A percentile compares a stretch with the other conserved stretches of the same genome.
Conservation (phyloP, 2,113 vertebrate genomes). For the Onychostruthus taczanowskii region DNA sequence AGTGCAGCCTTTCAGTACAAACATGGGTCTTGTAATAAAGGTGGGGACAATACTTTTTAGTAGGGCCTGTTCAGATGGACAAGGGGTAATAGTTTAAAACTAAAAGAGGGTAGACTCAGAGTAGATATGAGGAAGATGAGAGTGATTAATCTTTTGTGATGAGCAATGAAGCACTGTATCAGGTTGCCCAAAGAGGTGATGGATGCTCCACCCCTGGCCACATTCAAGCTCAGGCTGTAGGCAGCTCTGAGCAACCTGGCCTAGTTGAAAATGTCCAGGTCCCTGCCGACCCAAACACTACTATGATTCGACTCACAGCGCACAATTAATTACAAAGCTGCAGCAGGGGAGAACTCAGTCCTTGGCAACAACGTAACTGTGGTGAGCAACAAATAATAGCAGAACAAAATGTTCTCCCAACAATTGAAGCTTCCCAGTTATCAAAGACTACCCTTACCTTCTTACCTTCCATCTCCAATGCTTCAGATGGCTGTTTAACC, state of each 20-base stretch:
- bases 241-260: not conserved
- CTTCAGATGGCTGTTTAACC: not conserved
- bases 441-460: not conserved
- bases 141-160: not conserved
- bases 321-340: not conserved
- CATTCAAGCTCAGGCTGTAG: not conserved
- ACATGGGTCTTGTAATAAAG: not conserved
- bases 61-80: not conserved
- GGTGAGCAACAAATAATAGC: not conserved
- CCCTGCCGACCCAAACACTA: not conserved
- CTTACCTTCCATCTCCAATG: not conserved
- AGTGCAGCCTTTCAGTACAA: not conserved
- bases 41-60: not conserved
- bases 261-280: not conserved
- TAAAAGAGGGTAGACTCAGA: not conserved
- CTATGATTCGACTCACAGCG: not conserved
- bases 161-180: not conserved
- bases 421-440: not conserved
- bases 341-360: not conserved
- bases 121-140: not conserved
- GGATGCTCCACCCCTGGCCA: not conserved
- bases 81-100: not conserved
- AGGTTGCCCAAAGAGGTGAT: not conserved
- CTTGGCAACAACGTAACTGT: not conserved
- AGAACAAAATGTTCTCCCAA: not conserved